Conservation (phyloP, 2,888 invertebrate species). For the Polietes domitor region DNA sequence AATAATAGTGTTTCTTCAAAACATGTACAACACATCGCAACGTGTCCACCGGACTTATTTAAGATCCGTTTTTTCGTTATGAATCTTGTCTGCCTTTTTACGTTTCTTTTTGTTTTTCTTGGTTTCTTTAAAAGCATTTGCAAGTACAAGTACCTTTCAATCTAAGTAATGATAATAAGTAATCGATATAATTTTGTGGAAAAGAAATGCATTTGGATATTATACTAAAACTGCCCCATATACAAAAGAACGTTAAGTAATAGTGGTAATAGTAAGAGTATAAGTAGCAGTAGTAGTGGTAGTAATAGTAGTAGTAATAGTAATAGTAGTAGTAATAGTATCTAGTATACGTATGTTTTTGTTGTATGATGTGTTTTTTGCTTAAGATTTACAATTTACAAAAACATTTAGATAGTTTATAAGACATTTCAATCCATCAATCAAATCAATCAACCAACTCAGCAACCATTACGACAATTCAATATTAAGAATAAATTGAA, state of each 20-base stretch:
- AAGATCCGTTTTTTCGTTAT: not conserved
- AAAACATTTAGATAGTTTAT: constrained; percentile 68
- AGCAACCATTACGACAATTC: constrained; percentile 80
- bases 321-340: not conserved
- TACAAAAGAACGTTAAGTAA: constrained; percentile 51
- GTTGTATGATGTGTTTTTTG: constrained; percentile 40
- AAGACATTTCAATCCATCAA: constrained; percentile 74
- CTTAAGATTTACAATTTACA: constrained; percentile 68
- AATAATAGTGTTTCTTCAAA: not conserved
- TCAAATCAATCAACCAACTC: constrained; percentile 75
- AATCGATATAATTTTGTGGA: constrained; percentile 12
- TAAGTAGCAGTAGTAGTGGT: not conserved
- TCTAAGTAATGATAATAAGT: constrained; percentile 42
- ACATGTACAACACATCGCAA: not conserved
- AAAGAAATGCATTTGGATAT: constrained; percentile 64
- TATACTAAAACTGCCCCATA: constrained; percentile 68
- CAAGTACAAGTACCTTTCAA: constrained; percentile 38
- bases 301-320: not conserved
- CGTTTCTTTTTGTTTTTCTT: constrained; percentile 21
- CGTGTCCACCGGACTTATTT: not conserved
- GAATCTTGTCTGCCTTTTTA: not conserved
- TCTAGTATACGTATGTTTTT: not conserved
- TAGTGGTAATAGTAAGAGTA: not conserved
- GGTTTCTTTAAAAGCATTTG: constrained; percentile 8
- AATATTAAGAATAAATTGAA: constrained; percentile 73